Evolutionary conservation across 2,113 vertebrate species (phyloP).

Genomic region (Cavia aperea): DNA sequence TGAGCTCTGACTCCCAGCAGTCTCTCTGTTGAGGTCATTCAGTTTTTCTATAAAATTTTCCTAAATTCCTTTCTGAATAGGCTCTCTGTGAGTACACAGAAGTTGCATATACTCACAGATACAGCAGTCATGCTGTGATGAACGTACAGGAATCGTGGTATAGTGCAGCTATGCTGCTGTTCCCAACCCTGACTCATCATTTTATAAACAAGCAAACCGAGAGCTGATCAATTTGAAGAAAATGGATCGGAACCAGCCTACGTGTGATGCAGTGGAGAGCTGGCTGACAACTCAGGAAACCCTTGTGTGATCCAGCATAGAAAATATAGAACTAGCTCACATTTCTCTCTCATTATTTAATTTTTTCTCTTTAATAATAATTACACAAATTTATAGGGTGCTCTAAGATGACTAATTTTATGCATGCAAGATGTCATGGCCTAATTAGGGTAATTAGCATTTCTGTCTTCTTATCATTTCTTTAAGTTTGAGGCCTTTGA

Average conservation of each 20-base stretch:
- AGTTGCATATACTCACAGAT: neutral
- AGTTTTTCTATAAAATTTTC: neutral
- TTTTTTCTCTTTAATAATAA: neutral
- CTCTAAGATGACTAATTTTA: neutral
- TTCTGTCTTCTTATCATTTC: neutral
- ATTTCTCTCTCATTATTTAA: neutral
- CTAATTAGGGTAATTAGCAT: neutral
- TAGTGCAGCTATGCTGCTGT: neutral
- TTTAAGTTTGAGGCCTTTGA: neutral
- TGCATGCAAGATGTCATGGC: neutral
- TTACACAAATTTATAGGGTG: neutral
- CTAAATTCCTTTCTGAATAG: neutral
- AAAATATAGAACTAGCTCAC: neutral
- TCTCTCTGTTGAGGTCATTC: neutral
- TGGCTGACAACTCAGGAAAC: neutral
- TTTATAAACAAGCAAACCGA: neutral
- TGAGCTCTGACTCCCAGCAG: neutral
- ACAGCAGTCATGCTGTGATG: neutral
- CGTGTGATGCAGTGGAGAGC: neutral
- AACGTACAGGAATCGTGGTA: neutral
- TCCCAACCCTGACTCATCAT: neutral
- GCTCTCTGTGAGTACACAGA: neutral
- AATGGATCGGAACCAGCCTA: neutral
- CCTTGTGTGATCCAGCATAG: neutral
- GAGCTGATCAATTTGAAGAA: neutral